Evolutionary conservation across 2,888 invertebrate species (phyloP), one percentile per base, ranked within the genome.

Genomic region (Anaspis maculata): DNA sequence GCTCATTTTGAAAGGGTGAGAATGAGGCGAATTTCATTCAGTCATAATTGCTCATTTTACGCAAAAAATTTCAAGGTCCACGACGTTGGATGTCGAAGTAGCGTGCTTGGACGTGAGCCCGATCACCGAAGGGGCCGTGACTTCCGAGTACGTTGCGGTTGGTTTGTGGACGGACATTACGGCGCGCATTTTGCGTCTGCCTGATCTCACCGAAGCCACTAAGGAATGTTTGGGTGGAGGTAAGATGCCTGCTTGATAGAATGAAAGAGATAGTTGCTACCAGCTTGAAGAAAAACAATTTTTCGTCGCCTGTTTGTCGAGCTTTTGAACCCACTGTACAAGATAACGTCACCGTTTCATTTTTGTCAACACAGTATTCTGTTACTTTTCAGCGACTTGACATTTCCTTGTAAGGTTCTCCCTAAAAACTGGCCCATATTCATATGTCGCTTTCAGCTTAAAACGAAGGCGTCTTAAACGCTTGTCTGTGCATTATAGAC

Each of bases 91-190:
- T 14, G 85, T 92, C 55, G 97, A 98, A 68, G 87, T 97, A 25
- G 95, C 98, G 3, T 98, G 97, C 64, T 65, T 98, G 32, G 96
- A 97, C 67, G 77, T 97, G 28, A 89, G 90, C 2, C 88, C 92
- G 2, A 59, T 86, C 11, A 75, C 75, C 28, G 73, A 73, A 25
- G 73, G 73, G 1, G 71, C 72, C 3, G 71, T 63, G 1, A 74
- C 73, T 33, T 79, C 82, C 0, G 76, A 81, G 30, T 70, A 92
- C 37, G 83, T 89, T 21, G 92, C 92, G 10, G 89, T 96, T 6
- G 96, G 96, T 0, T 70, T 97, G 27, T 98, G 98, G 98, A 95
- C 91, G 1, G 95, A 97, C 57, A 94, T 96, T 52, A 92, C 92
- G 0, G 89, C 91, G 16, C 73, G 91, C 7, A 79, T 96, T 41